These are phyloP conservation scores for Myiagra hebetior DNA, from an alignment of 2,113 vertebrate species.

Conservation along the genomic window DNA sequence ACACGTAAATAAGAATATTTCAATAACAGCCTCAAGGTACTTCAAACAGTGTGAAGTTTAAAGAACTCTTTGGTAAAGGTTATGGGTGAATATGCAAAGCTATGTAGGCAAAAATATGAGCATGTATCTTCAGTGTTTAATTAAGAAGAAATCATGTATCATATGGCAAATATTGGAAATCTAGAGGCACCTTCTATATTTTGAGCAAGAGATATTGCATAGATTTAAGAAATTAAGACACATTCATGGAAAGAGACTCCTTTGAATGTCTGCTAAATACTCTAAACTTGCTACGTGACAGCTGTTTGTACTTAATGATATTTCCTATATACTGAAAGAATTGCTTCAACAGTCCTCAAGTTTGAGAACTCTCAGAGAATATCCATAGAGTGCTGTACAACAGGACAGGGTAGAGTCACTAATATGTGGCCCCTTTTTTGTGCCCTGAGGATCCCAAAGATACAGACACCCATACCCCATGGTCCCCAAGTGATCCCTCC, in stretches of 20 bases:
- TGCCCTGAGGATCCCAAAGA: background rate
- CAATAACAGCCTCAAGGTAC: background rate
- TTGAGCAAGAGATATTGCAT: background rate
- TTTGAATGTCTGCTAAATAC: background rate
- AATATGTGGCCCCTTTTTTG: background rate
- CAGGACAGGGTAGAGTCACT: background rate
- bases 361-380: background rate
- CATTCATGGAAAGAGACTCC: background rate
- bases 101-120: background rate
- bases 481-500: fast-evolving
- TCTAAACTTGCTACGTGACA: background rate
- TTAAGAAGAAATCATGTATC: background rate
- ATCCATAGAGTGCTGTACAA: no score
- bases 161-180: background rate
- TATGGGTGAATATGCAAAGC: background rate
- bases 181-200: background rate
- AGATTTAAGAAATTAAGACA: background rate
- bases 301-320: background rate
- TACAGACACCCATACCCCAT: fast-evolving
- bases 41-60: background rate
- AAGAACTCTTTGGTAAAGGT: background rate
- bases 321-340: background rate
- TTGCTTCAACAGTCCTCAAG: background rate
- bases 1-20: background rate
- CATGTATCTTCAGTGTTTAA: background rate